These are phyloP conservation scores for Escarpia spicata DNA, from an alignment of 2,888 invertebrate species.

Conservation along the genomic window DNA sequence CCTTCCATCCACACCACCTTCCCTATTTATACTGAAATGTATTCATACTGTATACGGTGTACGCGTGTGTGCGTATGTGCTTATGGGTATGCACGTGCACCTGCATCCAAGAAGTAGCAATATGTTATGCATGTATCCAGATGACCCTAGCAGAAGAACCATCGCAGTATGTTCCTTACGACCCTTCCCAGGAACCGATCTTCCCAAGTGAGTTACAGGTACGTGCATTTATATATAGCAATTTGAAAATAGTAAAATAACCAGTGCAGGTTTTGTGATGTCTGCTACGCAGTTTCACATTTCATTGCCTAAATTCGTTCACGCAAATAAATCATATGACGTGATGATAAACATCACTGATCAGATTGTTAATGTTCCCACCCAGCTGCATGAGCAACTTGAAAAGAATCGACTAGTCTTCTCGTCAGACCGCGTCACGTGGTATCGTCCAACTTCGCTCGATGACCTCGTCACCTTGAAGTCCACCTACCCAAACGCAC, in stretches of 20 bases:
- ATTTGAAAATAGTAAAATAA: not conserved
- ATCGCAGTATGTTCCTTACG: slow-evolving; percentile 74
- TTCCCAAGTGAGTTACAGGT: slow-evolving; percentile 88
- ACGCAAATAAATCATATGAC: not conserved
- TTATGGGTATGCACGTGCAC: too few species aligned
- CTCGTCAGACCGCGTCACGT: slow-evolving; percentile 74
- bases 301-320: not conserved
- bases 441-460: slow-evolving; percentile 80
- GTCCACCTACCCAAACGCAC: slow-evolving; percentile 52
- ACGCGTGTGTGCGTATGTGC: too few species aligned
- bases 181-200: slow-evolving; percentile 87
- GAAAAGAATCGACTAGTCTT: slow-evolving; percentile 74
- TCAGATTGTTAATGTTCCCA: not conserved
- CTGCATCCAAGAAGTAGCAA: too few species aligned
- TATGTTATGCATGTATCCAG: not conserved
- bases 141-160: not conserved
- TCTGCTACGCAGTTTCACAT: not conserved
- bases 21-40: too few species aligned
- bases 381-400: slow-evolving; percentile 62
- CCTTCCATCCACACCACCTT: too few species aligned
- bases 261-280: not conserved
- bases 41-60: too few species aligned
- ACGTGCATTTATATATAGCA: not conserved
- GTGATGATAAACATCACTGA: not conserved
- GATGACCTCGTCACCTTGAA: slow-evolving; percentile 77